Base-by-base conservation (phyloP, 1,140 invertebrate genomes). In the Oncopeltus fasciatus region DNA sequence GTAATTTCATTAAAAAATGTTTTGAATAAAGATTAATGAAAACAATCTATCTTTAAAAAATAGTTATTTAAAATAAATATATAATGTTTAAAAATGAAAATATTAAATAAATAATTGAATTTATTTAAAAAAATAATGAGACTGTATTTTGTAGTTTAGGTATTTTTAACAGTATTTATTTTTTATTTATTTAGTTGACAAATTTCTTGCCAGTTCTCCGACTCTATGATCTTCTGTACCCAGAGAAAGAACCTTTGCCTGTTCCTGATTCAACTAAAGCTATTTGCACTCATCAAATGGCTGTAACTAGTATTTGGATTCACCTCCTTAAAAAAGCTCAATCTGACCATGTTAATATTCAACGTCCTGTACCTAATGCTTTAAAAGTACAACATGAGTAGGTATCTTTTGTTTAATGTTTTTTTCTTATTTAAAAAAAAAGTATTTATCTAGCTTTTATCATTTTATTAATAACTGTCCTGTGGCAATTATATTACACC, bases 261-360 rank as follows among this genome's bases (percentile, higher is more conserved):
- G 83, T 96, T 16, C 94, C 94, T 0, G 93, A 97, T 74, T 86
- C 84, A 51, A 87, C 81, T 24, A 88, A 90, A 69, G 83, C 88
- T 51, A 81, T 88, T 46, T 91, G 88, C 68, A 92, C 92, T 16
- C 86, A 92, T 70, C 88, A 90, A 74, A 88, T 96, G 84, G 91
- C 95, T 1, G 86, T 90, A 44, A 91, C 91, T 5, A 95, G 91
- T 69, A 95, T 96, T 70, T 97, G 93, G 91, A 92, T 96, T 69
- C 93, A 97, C 76, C 77, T 97, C 33, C 77, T 91, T 63, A 95
- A 93, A 72, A 97, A 97, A 74, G 92, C 92, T 11, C 87, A 92
- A 69, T 80, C 80, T 14, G 88, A 92, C 67, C 85, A 87, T 67
- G 81, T 83, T 60, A 87, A 83, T 65, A 83, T 90, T 69, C 83